Percentiles rank a stretch among this genome's conserved stretches.
These are phyloP conservation scores for Shinisaurus crocodilurus DNA, from an alignment of 2,113 vertebrate species.

Conservation along the genomic window DNA sequence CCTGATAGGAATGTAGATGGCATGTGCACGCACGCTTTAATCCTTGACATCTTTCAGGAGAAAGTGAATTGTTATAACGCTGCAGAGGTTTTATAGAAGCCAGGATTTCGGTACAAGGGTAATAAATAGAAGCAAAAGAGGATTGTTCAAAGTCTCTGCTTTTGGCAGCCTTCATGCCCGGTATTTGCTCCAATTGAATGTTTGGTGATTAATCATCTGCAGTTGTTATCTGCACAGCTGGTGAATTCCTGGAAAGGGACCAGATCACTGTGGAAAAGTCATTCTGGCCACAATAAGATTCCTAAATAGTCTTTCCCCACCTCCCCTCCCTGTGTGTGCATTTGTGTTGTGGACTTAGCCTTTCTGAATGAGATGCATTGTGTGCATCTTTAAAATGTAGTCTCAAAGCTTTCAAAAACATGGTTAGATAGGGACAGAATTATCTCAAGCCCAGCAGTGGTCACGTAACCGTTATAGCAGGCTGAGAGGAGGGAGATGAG, in stretches of 20 bases:
- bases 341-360: not conserved
- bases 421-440: not conserved
- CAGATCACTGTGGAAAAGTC: not conserved
- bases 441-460: not conserved
- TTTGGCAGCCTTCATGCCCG: not conserved
- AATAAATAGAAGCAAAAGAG: conserved; percentile 24
- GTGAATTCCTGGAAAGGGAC: conserved; percentile 19
- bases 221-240: conserved; percentile 10
- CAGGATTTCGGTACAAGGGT: not conserved
- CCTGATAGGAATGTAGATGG: not conserved
- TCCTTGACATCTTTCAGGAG: not conserved
- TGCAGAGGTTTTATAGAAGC: not conserved
- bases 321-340: not conserved
- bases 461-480: not conserved
- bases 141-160: conserved; percentile 20
- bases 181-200: not conserved
- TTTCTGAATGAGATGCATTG: conserved; percentile 6
- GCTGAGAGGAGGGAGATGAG: too few species aligned
- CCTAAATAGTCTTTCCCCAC: not conserved
- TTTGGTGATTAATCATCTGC: conserved; percentile 31
- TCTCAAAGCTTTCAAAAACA: not conserved
- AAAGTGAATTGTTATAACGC: not conserved
- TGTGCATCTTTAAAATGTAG: not conserved
- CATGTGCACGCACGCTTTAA: not conserved
- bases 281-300: not conserved